Evolutionary conservation across 2,888 invertebrate genomes (phyloP).

Genomic region (Erebia ligea): DNA sequence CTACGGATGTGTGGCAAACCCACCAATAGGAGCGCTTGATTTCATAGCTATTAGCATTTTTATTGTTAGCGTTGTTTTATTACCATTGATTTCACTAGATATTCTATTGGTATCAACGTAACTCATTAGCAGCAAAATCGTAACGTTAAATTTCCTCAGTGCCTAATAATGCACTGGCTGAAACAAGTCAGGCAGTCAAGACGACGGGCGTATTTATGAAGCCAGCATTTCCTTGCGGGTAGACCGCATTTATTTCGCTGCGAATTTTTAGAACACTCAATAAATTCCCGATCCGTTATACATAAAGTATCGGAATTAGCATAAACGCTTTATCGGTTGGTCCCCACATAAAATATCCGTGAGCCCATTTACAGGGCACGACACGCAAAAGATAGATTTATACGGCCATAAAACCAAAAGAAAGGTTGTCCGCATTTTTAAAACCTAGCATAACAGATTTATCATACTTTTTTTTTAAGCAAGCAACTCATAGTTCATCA

Average conservation of each 20-base stretch:
- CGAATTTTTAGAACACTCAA: slow-evolving; percentile 46
- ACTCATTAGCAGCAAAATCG: neutral
- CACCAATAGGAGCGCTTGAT: no score
- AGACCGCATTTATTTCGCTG: slow-evolving; percentile 27
- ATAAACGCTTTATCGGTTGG: slow-evolving; percentile 58
- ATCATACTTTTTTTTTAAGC: no score
- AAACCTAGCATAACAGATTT: no score
- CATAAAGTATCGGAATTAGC: slow-evolving; percentile 58
- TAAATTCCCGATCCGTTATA: slow-evolving; percentile 55
- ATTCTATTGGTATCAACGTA: no score
- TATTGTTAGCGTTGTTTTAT: no score
- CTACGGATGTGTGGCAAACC: no score
- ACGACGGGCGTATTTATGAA: slow-evolving; percentile 11
- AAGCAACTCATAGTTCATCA: no score
- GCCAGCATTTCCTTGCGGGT: slow-evolving; percentile 22
- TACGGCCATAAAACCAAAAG: no score
- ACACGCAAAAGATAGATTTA: slow-evolving; percentile 45
- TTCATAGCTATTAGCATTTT: no score
- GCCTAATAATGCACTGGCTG: neutral
- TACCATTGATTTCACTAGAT: no score
- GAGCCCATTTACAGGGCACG: slow-evolving; percentile 41
- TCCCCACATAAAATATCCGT: slow-evolving; percentile 46
- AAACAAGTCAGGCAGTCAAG: slow-evolving; percentile 13
- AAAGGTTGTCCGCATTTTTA: no score
- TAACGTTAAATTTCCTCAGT: slow-evolving; percentile 2